These are phyloP conservation scores for Mastacembelus armatus DNA, from an alignment of 2,797 vertebrate species.

Conservation along the genomic window DNA sequence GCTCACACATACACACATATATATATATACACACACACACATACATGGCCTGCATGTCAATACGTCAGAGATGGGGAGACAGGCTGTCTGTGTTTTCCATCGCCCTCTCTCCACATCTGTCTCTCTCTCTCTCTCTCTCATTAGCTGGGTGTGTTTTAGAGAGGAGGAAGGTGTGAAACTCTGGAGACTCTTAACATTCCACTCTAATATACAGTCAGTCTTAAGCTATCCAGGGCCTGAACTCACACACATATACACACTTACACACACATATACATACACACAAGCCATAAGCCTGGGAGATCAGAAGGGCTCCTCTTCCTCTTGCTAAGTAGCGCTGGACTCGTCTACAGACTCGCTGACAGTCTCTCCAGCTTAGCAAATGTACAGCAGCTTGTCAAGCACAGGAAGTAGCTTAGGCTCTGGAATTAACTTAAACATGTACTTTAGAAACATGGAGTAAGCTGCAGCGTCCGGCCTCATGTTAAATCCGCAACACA, in stretches of 20 bases:
- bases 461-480: conserved; percentile 34
- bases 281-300: conserved; percentile 72
- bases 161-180: conserved; percentile 79
- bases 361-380: conserved; percentile 73
- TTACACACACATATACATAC: conserved; percentile 13
- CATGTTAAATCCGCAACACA: conserved; percentile 25
- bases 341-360: conserved; percentile 61
- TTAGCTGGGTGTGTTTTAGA: conserved; percentile 73
- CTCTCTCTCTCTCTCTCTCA: conserved; percentile 66
- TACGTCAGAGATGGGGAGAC: conserved; percentile 78
- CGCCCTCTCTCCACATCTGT: conserved; percentile 62
- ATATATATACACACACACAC: conserved; percentile 59
- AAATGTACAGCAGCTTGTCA: conserved; percentile 74
- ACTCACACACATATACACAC: conserved; percentile 29
- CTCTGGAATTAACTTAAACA: conserved; percentile 73
- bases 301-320: conserved; percentile 79
- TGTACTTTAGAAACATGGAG: conserved; percentile 58
- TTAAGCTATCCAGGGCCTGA: conserved; percentile 77
- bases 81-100: conserved; percentile 79
- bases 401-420: conserved; percentile 75
- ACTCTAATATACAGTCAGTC: conserved; percentile 83
- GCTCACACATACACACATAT: conserved; percentile 49
- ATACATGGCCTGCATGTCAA: conserved; percentile 84
- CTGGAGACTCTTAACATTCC: conserved; percentile 83
- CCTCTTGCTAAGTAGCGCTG: conserved; percentile 76